Evolutionary conservation across 1,140 invertebrate species (phyloP).

Genomic region (Solenopsis fugax): DNA sequence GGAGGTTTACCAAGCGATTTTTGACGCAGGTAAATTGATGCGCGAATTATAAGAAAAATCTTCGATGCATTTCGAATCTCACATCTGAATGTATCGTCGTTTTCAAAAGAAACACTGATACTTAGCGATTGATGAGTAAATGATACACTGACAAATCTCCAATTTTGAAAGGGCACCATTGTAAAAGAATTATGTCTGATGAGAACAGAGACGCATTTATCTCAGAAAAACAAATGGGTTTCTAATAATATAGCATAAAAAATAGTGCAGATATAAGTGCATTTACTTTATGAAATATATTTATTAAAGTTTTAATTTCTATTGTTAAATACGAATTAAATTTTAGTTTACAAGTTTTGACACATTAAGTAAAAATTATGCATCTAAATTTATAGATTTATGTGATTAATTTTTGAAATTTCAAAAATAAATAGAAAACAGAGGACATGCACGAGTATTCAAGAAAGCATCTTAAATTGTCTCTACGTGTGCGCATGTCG

Average conservation of each 20-base stretch:
- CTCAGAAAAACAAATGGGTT: background rate
- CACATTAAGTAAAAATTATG: background rate
- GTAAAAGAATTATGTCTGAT: background rate
- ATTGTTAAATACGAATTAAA: background rate
- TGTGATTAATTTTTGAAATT: background rate
- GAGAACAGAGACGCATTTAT: background rate
- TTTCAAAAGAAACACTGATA: constrained; percentile 11
- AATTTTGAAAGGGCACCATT: constrained; percentile 55
- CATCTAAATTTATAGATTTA: background rate
- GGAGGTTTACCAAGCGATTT: constrained; percentile 66
- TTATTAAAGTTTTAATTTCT: background rate
- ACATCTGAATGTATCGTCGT: background rate
- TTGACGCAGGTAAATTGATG: background rate
- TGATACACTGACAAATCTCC: constrained; percentile 49
- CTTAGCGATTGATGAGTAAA: constrained; percentile 44
- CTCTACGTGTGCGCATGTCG: background rate
- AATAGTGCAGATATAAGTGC: background rate
- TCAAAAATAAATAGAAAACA: background rate
- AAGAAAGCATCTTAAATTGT: constrained; percentile 20
- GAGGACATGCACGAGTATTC: background rate
- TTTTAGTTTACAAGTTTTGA: background rate
- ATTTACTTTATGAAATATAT: background rate
- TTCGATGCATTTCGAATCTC: background rate
- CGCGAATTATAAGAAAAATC: background rate
- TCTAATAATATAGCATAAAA: background rate